Evolutionary conservation across 2,797 vertebrate species (phyloP), one percentile per base, ranked within the genome.

Genomic region (Meriones psammophilus): DNA sequence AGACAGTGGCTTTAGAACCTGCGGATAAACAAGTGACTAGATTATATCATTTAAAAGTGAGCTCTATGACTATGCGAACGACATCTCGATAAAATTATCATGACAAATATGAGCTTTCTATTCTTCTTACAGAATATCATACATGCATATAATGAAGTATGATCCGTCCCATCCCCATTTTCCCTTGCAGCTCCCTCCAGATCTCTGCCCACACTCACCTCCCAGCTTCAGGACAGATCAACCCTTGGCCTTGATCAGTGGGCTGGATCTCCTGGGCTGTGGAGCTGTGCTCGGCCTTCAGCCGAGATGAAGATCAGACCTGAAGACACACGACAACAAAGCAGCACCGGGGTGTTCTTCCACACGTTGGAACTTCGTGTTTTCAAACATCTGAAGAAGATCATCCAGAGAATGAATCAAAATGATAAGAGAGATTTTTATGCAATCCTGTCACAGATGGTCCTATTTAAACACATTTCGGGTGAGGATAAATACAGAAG

Each of bases 351-450:
- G 74, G 9, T 73, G 66, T 85, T 91, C 93, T 62, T 80, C 69
- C 50, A 80, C 80, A 46, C 64, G 93, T 64, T 95, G 26, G 30
- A 87, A 87, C 88, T 73, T 84, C 18, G 9, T 92, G 92, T 97
- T 97, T 96, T 69, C 96, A 97, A 91, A 93, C 76, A 93, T 92
- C 91, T 60, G 54, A 97, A 80, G 54, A 97, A 80, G 94, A 92
- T 94, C 91, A 80, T 46, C 78, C 62, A 86, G 91, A 86, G 86
- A 68, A 39, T 92, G 96, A 97, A 94, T 96, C 87, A 64, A 89
- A 92, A 84, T n/a, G 92, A 92, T 88, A 88, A 95, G 89, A 95
- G 88, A 91, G 64, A 39, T 36, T n/a, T 86, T 91, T 86, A n/a
- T n/a, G 30, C n/a, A 81, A 4, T 73, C 2, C 76, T 87, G 46